Evolutionary conservation across 2,888 invertebrate genomes (phyloP), one percentile per base, ranked within the genome.

Genomic region (Thalpophila matura): DNA sequence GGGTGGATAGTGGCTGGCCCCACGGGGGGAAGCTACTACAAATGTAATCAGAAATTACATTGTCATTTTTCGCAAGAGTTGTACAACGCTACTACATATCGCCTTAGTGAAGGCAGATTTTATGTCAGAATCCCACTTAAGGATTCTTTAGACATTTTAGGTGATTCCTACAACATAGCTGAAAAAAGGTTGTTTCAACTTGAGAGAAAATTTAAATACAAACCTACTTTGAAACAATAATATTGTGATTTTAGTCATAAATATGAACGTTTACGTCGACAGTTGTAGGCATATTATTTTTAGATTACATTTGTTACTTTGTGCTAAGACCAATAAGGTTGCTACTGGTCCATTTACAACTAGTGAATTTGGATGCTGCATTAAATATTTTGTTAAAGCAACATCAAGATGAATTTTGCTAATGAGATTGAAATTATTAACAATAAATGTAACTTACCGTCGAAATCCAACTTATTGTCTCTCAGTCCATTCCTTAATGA

Each of bases 401-500:
- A 16, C 49, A 53, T 33, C 66, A 66, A 43, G 2, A 0, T 9
- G 38, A 66, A 53, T 66, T 66, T 66, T 27, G 3, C 9, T 20
- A 27, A 18, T 18, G 53, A 63, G 43, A 31, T 43, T 10, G 53
- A 42, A n/a, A 35, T 22, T 18, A 12, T 10, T 57, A 47, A 40
- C 35, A 35, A 54, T n/a, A 54, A 54, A 10, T 12, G 42, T 31
- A 5, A 7, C 38, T 60, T 68, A 60, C 53, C 56, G 18, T 26
- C 42, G 4, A 61, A 57, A 37, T 62, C 57, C 10, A 18, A 40
- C 6, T 10, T 70, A 6, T 31, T 66, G 10, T 59, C 59, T 7
- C 40, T 68, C 0, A 65, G 38, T 45, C 59, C 60, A 16, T 73
- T 73, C 29, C 3, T 66, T 2, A 38, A 68, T 26, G 14, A 37